These are phyloP conservation scores for Alosa alosa DNA, from an alignment of 2,113 vertebrate species.

Conservation along the genomic window DNA sequence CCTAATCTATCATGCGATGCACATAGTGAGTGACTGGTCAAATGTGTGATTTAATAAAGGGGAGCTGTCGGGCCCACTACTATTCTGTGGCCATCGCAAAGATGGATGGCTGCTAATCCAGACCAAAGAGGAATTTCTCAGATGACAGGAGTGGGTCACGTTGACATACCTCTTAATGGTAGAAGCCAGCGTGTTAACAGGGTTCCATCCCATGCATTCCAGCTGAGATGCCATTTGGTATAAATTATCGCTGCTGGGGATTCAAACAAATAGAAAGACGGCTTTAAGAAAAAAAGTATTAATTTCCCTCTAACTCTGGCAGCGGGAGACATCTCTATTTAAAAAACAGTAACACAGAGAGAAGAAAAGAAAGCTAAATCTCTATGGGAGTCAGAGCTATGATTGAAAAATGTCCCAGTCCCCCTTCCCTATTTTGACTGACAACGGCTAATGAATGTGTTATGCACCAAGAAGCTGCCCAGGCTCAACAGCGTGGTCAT, in stretches of 20 bases:
- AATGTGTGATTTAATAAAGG: slow-evolving; percentile 30
- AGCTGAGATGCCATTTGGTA: slow-evolving; percentile 96
- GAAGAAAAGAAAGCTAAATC: background rate
- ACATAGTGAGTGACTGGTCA: background rate
- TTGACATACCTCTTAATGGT: slow-evolving; percentile 86
- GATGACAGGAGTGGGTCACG: slow-evolving; percentile 38
- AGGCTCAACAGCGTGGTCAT: slow-evolving; percentile 25
- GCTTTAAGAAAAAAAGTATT: slow-evolving; percentile 22
- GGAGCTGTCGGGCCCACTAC: background rate
- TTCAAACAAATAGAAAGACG: slow-evolving; percentile 52
- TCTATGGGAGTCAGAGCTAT: background rate
- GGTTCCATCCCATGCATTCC: slow-evolving; percentile 93
- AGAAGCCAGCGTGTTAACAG: slow-evolving; percentile 85
- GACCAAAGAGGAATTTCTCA: slow-evolving; percentile 49
- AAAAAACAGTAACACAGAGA: slow-evolving; percentile 1
- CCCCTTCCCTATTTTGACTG: slow-evolving; percentile 17
- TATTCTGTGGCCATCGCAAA: background rate
- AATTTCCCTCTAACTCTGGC: slow-evolving; percentile 5
- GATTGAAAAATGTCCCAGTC: slow-evolving; percentile 31
- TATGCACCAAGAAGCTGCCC: slow-evolving; percentile 22
- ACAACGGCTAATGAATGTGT: slow-evolving; percentile 40
- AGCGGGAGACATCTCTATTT: background rate
- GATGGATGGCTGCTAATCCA: slow-evolving; percentile 51
- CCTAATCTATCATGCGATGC: background rate
- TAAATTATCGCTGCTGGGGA: slow-evolving; percentile 86